Conservation (phyloP, 2,797 vertebrate species). For the Leontopithecus rosalia region DNA sequence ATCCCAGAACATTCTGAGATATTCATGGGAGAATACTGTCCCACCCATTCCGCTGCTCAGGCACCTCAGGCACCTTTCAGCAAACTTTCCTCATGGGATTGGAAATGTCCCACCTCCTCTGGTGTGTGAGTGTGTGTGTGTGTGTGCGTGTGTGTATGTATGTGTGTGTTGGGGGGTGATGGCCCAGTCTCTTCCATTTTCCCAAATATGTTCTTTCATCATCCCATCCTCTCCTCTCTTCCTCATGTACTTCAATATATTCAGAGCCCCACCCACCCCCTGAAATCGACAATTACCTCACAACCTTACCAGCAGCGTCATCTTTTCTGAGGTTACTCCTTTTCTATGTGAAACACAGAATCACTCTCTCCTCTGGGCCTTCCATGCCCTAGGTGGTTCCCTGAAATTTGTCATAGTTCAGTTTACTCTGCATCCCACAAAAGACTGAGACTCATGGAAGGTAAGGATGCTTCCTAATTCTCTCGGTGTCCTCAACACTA, state of each 20-base stretch:
- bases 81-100: not conserved
- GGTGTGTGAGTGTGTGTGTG: no score
- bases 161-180: not conserved
- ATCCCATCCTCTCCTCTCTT: not conserved
- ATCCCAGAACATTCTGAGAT: not conserved
- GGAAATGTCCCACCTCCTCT: not conserved
- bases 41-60: no score
- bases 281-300: not conserved
- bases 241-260: not conserved
- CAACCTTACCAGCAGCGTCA: not conserved
- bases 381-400: not conserved
- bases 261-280: not conserved
- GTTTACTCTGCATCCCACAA: not conserved
- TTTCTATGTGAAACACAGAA: not conserved
- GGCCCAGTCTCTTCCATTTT: not conserved
- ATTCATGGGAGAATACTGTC: not conserved
- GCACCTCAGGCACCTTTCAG: not conserved
- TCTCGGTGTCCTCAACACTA: not conserved
- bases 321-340: not conserved
- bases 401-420: not conserved
- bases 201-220: not conserved
- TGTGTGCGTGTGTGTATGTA: no score
- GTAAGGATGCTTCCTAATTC: not conserved
- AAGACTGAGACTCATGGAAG: not conserved
- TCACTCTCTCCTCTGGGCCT: not conserved